phyloP scores from a whole-genome alignment of 2,888 invertebrate genomes.

The Adela reaumurella region DNA sequence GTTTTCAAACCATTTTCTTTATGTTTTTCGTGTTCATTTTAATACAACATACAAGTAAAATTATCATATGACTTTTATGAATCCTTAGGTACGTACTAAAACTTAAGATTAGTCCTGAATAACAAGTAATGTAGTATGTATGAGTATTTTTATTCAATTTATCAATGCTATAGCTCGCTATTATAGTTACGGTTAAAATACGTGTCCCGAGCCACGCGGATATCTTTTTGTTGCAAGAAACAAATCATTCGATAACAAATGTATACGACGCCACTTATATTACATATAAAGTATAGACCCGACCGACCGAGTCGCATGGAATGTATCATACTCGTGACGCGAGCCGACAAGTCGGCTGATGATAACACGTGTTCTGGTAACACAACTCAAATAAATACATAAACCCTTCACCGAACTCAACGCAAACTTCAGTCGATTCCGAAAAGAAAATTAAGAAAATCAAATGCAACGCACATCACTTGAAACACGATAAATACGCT shows the following conservation, averaged over 20 bases:
- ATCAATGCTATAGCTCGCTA: neutral
- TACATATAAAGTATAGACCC: no score
- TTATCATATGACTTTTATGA: slow-evolving; percentile 53
- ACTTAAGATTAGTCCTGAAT: slow-evolving; percentile 49
- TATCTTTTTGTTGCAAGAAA: neutral
- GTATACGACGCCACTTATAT: neutral
- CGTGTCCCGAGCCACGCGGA: neutral
- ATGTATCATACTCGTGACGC: neutral
- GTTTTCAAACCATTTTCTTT: slow-evolving; percentile 55
- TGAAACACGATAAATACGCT: neutral
- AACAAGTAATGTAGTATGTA: slow-evolving; percentile 36
- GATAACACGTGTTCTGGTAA: neutral
- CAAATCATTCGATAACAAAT: neutral
- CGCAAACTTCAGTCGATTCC: neutral
- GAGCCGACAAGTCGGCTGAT: no score
- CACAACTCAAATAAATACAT: no score
- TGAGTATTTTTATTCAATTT: slow-evolving; percentile 17
- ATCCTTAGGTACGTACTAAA: slow-evolving; percentile 45
- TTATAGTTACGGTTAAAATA: neutral
- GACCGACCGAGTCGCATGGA: neutral
- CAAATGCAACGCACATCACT: neutral
- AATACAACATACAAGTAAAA: slow-evolving; percentile 59
- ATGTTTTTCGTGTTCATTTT: slow-evolving; percentile 49
- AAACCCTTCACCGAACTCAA: neutral
- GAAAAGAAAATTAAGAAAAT: neutral